A percentile compares a stretch with the other conserved stretches of the same genome.
Evolutionary conservation across 1,140 invertebrate species (phyloP).

Genomic region (Bombus difficillimus): DNA sequence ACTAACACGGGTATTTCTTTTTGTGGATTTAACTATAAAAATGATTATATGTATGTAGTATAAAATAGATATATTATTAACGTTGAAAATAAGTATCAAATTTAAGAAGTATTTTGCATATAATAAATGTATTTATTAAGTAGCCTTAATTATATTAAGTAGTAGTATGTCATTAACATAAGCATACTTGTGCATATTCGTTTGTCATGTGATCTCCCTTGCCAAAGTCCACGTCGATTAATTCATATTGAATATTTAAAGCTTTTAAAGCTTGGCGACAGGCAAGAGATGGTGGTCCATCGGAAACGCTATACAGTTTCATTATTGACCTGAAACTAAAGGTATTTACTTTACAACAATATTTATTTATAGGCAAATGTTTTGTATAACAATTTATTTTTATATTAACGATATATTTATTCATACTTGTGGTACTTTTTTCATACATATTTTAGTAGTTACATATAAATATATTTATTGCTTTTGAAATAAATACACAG

Average conservation of each 20-base stretch:
- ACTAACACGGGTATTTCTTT: constrained; percentile 90
- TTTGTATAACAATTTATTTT: not conserved
- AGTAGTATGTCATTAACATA: not conserved
- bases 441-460: no score
- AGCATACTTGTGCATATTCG: constrained; percentile 86
- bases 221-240: constrained; percentile 87
- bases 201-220: constrained; percentile 88
- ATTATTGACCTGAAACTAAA: constrained; percentile 65
- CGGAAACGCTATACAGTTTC: constrained; percentile 88
- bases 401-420: not conserved
- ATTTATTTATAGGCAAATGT: not conserved
- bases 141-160: no score
- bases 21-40: constrained; percentile 88
- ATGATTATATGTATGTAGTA: constrained; percentile 5
- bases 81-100: not conserved
- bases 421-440: no score
- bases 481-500: no score
- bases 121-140: no score
- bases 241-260: constrained; percentile 85
- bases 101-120: not conserved
- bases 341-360: not conserved
- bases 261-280: constrained; percentile 87
- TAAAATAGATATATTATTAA: not conserved
- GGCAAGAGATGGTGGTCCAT: constrained; percentile 89
- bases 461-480: no score